phyloP scores from a whole-genome alignment of 2,797 vertebrate species.

The Bovichtus variegatus region DNA sequence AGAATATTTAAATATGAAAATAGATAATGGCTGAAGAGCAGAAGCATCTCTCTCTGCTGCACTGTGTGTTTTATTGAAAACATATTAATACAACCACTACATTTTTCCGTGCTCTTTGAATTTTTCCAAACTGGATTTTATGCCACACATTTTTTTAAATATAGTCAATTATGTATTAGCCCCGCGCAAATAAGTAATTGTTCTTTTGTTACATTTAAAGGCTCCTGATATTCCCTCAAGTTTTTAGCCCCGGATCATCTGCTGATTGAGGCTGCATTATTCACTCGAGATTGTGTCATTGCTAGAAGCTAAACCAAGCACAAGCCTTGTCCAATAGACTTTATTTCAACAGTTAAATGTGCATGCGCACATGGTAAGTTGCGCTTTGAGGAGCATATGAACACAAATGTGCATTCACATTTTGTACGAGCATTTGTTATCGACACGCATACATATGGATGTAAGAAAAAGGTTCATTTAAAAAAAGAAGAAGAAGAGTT shows the following conservation, averaged over 20 bases:
- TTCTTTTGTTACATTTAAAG: slow-evolving; percentile 76
- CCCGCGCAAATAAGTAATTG: slow-evolving; percentile 69
- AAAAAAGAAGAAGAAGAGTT: slow-evolving; percentile 17
- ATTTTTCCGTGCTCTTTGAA: slow-evolving; percentile 34
- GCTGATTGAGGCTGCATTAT: slow-evolving; percentile 78
- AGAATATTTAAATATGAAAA: slow-evolving; percentile 46
- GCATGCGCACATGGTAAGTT: slow-evolving; percentile 50
- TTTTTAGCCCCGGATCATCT: slow-evolving; percentile 68
- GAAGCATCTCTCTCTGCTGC: slow-evolving; percentile 23
- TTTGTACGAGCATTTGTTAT: slow-evolving; percentile 19
- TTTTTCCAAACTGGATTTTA: slow-evolving; percentile 5
- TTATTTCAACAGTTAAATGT: slow-evolving; percentile 76
- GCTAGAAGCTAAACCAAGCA: slow-evolving; percentile 73
- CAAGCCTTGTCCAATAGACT: slow-evolving; percentile 78
- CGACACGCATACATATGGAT: slow-evolving; percentile 14
- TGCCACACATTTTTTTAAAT: slow-evolving; percentile 45
- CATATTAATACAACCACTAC: slow-evolving; percentile 20
- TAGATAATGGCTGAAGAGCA: slow-evolving; percentile 15
- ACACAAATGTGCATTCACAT: slow-evolving; percentile 11
- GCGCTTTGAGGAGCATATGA: slow-evolving; percentile 60
- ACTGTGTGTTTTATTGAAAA: slow-evolving; percentile 31
- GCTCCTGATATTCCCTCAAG: slow-evolving; percentile 64
- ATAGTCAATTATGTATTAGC: slow-evolving; percentile 48
- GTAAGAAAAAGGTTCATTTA: background rate
- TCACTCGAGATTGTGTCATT: slow-evolving; percentile 84